These are phyloP conservation scores for Uria aalge DNA, from an alignment of 2,113 vertebrate species.

Conservation along the genomic window DNA sequence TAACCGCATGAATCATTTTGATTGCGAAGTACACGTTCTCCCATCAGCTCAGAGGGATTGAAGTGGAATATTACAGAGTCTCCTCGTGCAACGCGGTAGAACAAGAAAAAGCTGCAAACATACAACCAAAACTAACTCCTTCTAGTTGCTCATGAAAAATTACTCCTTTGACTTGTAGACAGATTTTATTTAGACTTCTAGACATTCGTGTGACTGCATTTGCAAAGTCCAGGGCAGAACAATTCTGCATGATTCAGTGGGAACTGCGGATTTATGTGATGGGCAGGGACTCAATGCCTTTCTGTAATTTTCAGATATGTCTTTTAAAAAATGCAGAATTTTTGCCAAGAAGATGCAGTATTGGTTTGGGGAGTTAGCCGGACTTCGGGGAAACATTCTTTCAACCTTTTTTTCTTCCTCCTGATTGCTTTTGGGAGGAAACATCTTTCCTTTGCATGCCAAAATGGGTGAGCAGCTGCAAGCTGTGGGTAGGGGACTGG, in stretches of 20 bases:
- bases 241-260: background rate
- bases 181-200: background rate
- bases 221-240: background rate
- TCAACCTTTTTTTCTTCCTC: background rate
- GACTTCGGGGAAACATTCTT: background rate
- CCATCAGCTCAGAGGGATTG: background rate
- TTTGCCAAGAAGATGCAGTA: constrained; percentile 14
- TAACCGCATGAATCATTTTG: constrained; percentile 39
- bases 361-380: background rate
- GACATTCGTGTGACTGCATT: accelerated
- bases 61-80: constrained; percentile 36
- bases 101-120: background rate
- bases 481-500: background rate
- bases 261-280: background rate
- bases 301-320: constrained; percentile 35
- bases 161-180: background rate
- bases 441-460: background rate
- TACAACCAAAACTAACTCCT: background rate
- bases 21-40: background rate
- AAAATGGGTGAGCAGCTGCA: background rate
- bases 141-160: background rate
- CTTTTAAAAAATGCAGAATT: background rate
- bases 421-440: background rate
- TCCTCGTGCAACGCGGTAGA: background rate
- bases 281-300: background rate